These are phyloP conservation scores for Caenorhabditis doughertyi DNA, from an alignment of 2,888 invertebrate genomes.

Conservation along the genomic window DNA sequence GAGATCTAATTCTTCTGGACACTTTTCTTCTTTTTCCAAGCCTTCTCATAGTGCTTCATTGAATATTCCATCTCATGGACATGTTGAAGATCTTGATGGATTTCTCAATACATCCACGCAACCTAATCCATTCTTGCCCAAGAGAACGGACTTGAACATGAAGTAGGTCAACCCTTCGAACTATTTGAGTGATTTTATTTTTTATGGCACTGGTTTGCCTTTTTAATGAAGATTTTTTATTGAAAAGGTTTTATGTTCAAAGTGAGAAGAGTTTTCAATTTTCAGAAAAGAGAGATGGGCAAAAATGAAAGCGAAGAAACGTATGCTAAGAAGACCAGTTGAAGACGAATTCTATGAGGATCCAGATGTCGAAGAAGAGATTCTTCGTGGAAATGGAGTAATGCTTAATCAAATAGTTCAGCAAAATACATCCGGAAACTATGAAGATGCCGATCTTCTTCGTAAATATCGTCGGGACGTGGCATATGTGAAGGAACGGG, in stretches of 20 bases:
- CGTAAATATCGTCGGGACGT: slow-evolving; percentile 64
- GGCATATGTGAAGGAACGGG: slow-evolving; percentile 52
- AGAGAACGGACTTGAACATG: slow-evolving; percentile 41
- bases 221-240: slow-evolving; percentile 15
- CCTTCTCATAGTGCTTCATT: slow-evolving; percentile 28
- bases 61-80: slow-evolving; percentile 55
- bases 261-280: neutral
- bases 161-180: slow-evolving; percentile 40
- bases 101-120: slow-evolving; percentile 6
- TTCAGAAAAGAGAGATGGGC: slow-evolving; percentile 65
- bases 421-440: slow-evolving; percentile 50
- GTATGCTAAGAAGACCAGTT: slow-evolving; percentile 55
- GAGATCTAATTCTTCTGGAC: slow-evolving; percentile 16
- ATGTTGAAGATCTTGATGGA: slow-evolving; percentile 51
- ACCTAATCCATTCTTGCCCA: slow-evolving; percentile 16
- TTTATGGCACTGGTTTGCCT: slow-evolving; percentile 10
- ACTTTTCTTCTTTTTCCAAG: slow-evolving; percentile 21
- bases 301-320: slow-evolving; percentile 62
- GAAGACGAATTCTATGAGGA: slow-evolving; percentile 61
- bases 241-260: neutral
- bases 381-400: slow-evolving; percentile 58
- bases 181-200: slow-evolving; percentile 5
- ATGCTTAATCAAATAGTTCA: slow-evolving; percentile 64
- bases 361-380: slow-evolving; percentile 61
- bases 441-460: slow-evolving; percentile 59